Evolutionary conservation across 2,888 invertebrate species (phyloP).

Genomic region (Papilio demoleus): DNA sequence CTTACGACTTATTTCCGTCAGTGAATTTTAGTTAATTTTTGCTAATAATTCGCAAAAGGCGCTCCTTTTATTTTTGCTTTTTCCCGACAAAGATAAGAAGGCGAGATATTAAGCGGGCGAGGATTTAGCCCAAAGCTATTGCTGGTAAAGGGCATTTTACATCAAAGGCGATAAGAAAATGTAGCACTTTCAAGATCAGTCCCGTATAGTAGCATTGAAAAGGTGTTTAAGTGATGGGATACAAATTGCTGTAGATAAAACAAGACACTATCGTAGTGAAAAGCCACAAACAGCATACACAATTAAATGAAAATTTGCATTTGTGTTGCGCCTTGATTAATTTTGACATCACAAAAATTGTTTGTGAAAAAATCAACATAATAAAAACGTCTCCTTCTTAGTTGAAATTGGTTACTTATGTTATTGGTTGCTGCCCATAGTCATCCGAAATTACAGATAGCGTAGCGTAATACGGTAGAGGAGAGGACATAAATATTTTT

Average conservation of each 20-base stretch:
- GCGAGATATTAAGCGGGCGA: slow-evolving; percentile 16
- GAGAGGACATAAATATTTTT: too few relatives aligned
- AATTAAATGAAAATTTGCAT: too few relatives aligned
- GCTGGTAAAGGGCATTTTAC: slow-evolving; percentile 23
- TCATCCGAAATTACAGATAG: too few relatives aligned
- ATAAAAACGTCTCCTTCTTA: too few relatives aligned
- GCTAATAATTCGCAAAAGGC: not conserved
- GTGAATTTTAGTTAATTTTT: not conserved
- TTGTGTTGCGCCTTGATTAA: too few relatives aligned
- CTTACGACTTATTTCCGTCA: not conserved
- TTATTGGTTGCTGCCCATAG: too few relatives aligned
- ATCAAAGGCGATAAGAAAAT: slow-evolving; percentile 30
- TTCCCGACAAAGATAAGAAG: slow-evolving; percentile 26
- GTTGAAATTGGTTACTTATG: too few relatives aligned
- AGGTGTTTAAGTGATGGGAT: slow-evolving; percentile 11
- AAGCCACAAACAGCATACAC: too few relatives aligned
- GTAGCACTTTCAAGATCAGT: slow-evolving; percentile 16
- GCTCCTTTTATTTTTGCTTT: slow-evolving; percentile 17
- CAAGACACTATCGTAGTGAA: not conserved
- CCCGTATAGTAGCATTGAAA: slow-evolving; percentile 10
- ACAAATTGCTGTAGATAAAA: not conserved
- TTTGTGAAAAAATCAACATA: too few relatives aligned
- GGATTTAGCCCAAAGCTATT: slow-evolving; percentile 33
- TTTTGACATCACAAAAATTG: too few relatives aligned
- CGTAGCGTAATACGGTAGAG: too few relatives aligned